Evolutionary conservation across 2,888 invertebrate species (phyloP).

Genomic region (Ophion costatus): DNA sequence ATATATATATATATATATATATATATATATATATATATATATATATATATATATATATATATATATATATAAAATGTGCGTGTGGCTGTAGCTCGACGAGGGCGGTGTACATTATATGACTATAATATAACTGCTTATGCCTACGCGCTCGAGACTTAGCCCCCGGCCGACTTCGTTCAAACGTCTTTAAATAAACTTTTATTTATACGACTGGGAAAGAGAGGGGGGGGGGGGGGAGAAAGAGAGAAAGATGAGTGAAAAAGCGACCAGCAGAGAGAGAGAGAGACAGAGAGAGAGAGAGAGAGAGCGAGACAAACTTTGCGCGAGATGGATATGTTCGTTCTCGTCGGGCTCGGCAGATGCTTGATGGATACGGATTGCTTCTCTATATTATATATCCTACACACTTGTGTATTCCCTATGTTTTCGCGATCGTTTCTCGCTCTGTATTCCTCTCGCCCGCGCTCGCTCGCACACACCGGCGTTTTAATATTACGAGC

Average conservation of each 20-base stretch:
- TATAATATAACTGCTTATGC: constrained; percentile 70
- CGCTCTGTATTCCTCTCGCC: constrained; percentile 20
- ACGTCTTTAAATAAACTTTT: constrained; percentile 83
- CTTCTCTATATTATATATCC: constrained; percentile 54
- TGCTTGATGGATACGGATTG: constrained; percentile 78
- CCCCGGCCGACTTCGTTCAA: constrained; percentile 67
- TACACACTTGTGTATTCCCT: constrained; percentile 45
- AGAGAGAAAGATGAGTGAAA: constrained; percentile 28
- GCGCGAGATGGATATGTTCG: constrained; percentile 79
- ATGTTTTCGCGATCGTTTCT: constrained; percentile 44
- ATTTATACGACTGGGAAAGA: constrained; percentile 78
- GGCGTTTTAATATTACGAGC: neutral
- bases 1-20: neutral
- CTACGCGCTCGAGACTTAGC: constrained; percentile 64
- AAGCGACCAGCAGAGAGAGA: constrained; percentile 9
- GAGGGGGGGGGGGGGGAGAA: constrained; percentile 7
- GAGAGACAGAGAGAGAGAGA: constrained; percentile 17
- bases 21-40: constrained; percentile 16
- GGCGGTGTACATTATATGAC: constrained; percentile 62
- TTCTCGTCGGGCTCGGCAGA: constrained; percentile 77
- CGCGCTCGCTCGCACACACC: neutral
- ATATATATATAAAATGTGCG: constrained; percentile 1
- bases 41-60: constrained; percentile 12
- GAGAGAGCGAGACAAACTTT: constrained; percentile 40
- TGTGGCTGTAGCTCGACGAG: constrained; percentile 13